Base-by-base conservation (phyloP, 2,888 invertebrate genomes). In the Eulithis prunata region DNA sequence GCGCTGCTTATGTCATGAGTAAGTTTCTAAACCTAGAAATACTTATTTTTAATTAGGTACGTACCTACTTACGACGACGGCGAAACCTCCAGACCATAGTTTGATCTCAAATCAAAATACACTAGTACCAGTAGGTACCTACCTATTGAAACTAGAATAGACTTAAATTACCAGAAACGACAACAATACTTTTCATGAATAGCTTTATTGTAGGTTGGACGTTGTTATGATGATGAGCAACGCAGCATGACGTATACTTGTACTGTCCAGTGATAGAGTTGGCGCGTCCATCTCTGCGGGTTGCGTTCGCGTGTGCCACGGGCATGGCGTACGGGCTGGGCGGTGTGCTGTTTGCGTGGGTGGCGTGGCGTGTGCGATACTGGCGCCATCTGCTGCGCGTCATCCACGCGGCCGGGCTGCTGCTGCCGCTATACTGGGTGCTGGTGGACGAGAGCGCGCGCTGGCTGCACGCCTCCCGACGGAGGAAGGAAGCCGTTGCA, bases 371-470 rank as follows among this genome's bases (percentile, higher is more conserved):
- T 71, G 89, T 94, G 57, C 94, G 93, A 64, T 93, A 95, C 80
- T 97, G 97, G 97, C 94, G 96, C 71, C 81, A 88, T 61, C 87
- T 96, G 69, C 93, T 97, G 69, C 89, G 95, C 63, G 88, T 94
- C 45, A 86, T 95, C 45, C 96, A 97, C 82, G 84, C 94, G 6
- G 96, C 96, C 0, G 95, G 95, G 12, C 86, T 96, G 66, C 83
- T 96, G 14, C 93, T 96, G 71, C 87, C 97, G 53, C 84, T 94
- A 11, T 96, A 96, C 83, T 94, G 95, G 78, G 94, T 95, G 93
- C 80, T 96, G 54, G 80, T 96, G 38, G 95, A 96, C 38, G 96
- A 96, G 89, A 96, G 96, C 73, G 92, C 95, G 57, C 94, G 97
- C 76, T 97, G 97, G 97, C 91, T 97, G 62, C 87, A 96, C 59